Evolutionary conservation across 2,888 invertebrate species (phyloP).

Genomic region (Doris montereyensis): DNA sequence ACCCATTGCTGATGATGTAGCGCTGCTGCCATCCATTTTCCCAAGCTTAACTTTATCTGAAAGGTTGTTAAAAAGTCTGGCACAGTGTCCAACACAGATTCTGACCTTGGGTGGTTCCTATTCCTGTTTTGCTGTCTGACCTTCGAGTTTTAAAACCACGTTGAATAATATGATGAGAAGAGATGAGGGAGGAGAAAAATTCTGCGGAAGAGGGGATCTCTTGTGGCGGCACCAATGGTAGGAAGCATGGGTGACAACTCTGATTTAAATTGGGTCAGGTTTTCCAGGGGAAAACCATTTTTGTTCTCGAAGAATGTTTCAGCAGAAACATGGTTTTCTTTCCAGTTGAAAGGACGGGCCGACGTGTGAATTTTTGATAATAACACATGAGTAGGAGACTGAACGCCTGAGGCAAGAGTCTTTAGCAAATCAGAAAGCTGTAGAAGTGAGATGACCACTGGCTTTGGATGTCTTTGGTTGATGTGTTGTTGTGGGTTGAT

Average conservation of each 20-base stretch:
- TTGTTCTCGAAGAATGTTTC: conserved; percentile 54
- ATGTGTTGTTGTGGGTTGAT: too few species aligned
- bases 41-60: neutral
- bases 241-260: neutral
- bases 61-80: conserved; percentile 30
- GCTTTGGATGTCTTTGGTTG: too few species aligned
- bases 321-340: conserved; percentile 48
- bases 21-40: neutral
- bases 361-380: conserved; percentile 18
- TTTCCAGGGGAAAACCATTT: conserved; percentile 47
- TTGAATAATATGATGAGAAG: conserved; percentile 31
- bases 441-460: conserved; percentile 20
- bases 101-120: conserved; percentile 40
- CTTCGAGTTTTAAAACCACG: conserved; percentile 54
- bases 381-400: conserved; percentile 32
- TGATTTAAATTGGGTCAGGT: neutral
- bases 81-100: conserved; percentile 48
- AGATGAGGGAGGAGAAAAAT: conserved; percentile 29
- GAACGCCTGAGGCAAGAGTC: conserved; percentile 31
- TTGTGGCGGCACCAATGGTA: neutral
- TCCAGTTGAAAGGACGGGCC: conserved; percentile 32
- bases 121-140: conserved; percentile 43
- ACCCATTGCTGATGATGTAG: neutral
- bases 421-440: conserved; percentile 35
- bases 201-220: conserved; percentile 37